Evolutionary conservation across 2,888 invertebrate species (phyloP).

Genomic region (Drosophila monieri): DNA sequence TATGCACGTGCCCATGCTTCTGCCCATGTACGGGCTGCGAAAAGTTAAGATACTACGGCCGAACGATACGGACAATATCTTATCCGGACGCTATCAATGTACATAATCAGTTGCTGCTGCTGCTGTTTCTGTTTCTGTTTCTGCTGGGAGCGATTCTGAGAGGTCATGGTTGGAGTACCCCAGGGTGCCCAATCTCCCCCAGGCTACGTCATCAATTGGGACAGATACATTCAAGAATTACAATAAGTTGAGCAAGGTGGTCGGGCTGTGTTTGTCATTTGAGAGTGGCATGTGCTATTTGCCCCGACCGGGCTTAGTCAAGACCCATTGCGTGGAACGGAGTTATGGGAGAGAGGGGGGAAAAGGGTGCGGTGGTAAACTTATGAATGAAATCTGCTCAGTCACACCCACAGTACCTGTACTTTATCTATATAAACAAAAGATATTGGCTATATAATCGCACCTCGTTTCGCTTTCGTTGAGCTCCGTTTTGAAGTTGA

Average conservation of each 20-base stretch:
- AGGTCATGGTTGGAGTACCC: constrained; percentile 56
- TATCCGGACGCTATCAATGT: constrained; percentile 74
- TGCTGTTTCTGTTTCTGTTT: constrained; percentile 51
- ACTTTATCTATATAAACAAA: constrained; percentile 73
- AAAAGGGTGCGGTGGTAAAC: constrained; percentile 31
- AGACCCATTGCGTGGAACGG: constrained; percentile 28
- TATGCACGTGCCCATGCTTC: constrained; percentile 65
- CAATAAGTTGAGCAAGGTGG: constrained; percentile 37
- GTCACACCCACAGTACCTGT: constrained; percentile 60
- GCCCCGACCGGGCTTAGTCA: constrained; percentile 44
- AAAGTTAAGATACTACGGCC: constrained; percentile 76
- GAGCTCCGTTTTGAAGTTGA: constrained; percentile 19
- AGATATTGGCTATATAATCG: constrained; percentile 69
- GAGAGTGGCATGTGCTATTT: constrained; percentile 58
- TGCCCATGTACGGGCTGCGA: constrained; percentile 47
- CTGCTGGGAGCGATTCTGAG: constrained; percentile 24
- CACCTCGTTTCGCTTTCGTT: constrained; percentile 63
- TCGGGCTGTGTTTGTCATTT: constrained; percentile 5
- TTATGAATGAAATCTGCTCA: constrained; percentile 69
- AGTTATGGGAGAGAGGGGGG: constrained; percentile 8
- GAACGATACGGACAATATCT: constrained; percentile 71
- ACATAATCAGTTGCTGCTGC: constrained; percentile 67
- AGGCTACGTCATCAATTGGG: constrained; percentile 66
- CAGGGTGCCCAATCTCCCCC: background rate
- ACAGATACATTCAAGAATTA: constrained; percentile 50